Conservation (phyloP, 2,113 vertebrate species). For the Furnarius figulus region DNA sequence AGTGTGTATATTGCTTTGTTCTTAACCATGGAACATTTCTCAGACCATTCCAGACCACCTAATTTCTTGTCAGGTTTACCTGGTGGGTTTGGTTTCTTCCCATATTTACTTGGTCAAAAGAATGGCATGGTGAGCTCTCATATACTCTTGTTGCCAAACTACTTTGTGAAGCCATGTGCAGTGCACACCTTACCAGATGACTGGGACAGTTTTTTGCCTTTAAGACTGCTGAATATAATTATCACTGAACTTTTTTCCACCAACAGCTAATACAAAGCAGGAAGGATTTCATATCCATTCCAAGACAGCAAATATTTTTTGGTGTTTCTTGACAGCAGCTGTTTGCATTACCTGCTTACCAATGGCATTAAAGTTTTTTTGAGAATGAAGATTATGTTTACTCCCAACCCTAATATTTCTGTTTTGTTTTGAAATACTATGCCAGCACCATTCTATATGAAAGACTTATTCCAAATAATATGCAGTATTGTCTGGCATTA, state of each 20-base stretch:
- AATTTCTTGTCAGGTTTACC: constrained; percentile 36
- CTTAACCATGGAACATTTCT: background rate
- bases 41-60: background rate
- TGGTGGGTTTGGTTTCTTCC: background rate
- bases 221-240: background rate
- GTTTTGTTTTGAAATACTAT: background rate
- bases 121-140: background rate
- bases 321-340: background rate
- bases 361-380: background rate
- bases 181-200: background rate
- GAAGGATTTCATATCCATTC: background rate
- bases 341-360: background rate
- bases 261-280: background rate
- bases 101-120: background rate
- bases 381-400: background rate
- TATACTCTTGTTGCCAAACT: background rate
- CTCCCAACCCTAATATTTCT: background rate
- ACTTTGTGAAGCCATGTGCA: background rate
- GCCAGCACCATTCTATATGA: background rate
- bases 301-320: background rate
- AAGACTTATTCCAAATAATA: background rate
- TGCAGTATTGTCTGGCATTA: background rate
- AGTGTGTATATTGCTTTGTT: background rate
- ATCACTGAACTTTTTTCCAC: background rate
- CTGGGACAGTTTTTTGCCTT: background rate